Evolutionary conservation across 2,113 vertebrate species (phyloP).

Genomic region (Corydoras sp.): DNA sequence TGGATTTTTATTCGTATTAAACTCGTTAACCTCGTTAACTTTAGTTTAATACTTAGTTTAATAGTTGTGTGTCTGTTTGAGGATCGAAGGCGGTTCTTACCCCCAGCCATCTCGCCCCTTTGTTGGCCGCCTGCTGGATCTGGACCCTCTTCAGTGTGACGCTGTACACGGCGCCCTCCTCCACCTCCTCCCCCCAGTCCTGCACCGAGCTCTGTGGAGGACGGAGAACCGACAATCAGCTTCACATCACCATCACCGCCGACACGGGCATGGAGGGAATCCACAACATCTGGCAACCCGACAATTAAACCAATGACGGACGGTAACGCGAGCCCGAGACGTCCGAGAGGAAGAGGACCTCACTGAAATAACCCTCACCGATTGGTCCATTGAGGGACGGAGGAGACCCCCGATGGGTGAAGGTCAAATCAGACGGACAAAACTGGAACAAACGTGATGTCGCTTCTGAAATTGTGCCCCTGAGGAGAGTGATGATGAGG

Average conservation of each 20-base stretch:
- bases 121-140: conserved; percentile 93
- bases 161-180: conserved; percentile 92
- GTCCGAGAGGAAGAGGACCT: conserved; percentile 18
- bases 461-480: too few species aligned
- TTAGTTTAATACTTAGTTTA: too few species aligned
- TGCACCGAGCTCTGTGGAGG: conserved; percentile 80
- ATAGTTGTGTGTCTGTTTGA: too few species aligned
- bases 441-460: too few species aligned
- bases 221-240: neutral
- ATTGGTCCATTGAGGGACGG: neutral
- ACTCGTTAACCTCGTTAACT: neutral
- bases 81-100: conserved; percentile 50
- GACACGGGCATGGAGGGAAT: neutral
- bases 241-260: conserved; percentile 6
- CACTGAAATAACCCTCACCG: conserved; percentile 1
- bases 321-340: neutral
- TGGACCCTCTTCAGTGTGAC: conserved; percentile 92
- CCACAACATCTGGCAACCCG: neutral
- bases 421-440: too few species aligned
- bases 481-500: too few species aligned
- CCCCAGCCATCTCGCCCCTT: conserved; percentile 81
- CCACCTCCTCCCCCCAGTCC: conserved; percentile 92
- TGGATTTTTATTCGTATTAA: too few species aligned
- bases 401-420: neutral
- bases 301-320: neutral